phyloP scores from a whole-genome alignment of 2,113 vertebrate species.

The Atherinomorus stipes region DNA sequence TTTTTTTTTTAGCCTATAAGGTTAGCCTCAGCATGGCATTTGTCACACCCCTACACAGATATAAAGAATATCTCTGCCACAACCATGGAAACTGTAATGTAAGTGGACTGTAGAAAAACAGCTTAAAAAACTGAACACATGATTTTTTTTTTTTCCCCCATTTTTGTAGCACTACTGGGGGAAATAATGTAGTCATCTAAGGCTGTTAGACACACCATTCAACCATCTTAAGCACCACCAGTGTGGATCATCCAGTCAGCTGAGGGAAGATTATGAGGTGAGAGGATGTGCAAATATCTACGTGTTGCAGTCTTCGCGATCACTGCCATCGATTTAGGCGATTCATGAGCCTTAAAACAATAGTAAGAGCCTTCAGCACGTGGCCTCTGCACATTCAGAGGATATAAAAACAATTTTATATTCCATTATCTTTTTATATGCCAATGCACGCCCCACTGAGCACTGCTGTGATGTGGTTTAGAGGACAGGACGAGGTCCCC shows the following conservation, averaged over 20 bases:
- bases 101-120: slow-evolving; percentile 35
- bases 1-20: background rate
- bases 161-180: slow-evolving; percentile 41
- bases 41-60: background rate
- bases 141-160: slow-evolving; percentile 47
- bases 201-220: slow-evolving; percentile 28
- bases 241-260: slow-evolving; percentile 31
- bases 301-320: slow-evolving; percentile 28
- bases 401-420: slow-evolving; percentile 76
- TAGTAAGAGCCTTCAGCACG: slow-evolving; percentile 30
- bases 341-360: slow-evolving; percentile 76
- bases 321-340: slow-evolving; percentile 53
- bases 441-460: slow-evolving; percentile 38
- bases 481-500: slow-evolving; percentile 43
- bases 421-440: slow-evolving; percentile 77
- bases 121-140: slow-evolving; percentile 42
- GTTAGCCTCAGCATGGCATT: background rate
- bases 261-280: slow-evolving; percentile 61
- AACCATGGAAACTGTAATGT: background rate
- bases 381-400: slow-evolving; percentile 44
- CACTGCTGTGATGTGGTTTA: slow-evolving; percentile 36
- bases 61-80: background rate
- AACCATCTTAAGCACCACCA: slow-evolving; percentile 36
- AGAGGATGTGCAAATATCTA: slow-evolving; percentile 66
- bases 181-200: slow-evolving; percentile 50